Conservation (phyloP, 1,140 invertebrate species). For the Bombus cullumanus region DNA sequence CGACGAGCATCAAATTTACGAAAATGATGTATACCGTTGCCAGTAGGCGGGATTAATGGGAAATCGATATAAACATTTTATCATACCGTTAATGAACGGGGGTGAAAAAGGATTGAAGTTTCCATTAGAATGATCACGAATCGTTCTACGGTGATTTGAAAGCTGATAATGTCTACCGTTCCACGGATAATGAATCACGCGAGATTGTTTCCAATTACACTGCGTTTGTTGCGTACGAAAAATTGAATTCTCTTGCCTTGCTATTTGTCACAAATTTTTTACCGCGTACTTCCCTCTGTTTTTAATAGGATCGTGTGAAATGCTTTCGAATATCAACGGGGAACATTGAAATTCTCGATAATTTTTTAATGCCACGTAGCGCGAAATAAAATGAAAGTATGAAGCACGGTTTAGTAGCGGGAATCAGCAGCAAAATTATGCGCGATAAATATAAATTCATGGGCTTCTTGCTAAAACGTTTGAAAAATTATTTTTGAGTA, state of each 20-base stretch:
- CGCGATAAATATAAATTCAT: background rate
- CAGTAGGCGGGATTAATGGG: constrained; percentile 6
- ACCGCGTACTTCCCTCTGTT: background rate
- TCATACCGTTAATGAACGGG: constrained; percentile 10
- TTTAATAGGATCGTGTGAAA: background rate
- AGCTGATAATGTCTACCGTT: background rate
- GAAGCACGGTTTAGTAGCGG: too few species aligned
- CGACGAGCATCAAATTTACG: background rate
- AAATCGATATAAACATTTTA: constrained; percentile 36
- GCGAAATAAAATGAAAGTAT: background rate
- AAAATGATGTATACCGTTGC: background rate
- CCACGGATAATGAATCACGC: background rate
- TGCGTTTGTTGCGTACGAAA: background rate
- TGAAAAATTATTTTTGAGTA: background rate
- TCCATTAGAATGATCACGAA: constrained; percentile 15
- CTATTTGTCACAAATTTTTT: background rate
- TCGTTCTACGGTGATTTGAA: background rate
- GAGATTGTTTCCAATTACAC: background rate
- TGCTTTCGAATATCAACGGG: too few species aligned
- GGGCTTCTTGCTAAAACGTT: background rate
- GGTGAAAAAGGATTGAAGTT: constrained; percentile 9
- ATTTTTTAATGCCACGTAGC: background rate
- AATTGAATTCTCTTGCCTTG: background rate
- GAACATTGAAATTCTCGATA: background rate
- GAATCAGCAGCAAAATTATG: background rate